Evolutionary conservation across 2,797 vertebrate genomes (phyloP), one percentile per base, ranked within the genome.

Genomic region (Phrynocephalus forsythii): DNA sequence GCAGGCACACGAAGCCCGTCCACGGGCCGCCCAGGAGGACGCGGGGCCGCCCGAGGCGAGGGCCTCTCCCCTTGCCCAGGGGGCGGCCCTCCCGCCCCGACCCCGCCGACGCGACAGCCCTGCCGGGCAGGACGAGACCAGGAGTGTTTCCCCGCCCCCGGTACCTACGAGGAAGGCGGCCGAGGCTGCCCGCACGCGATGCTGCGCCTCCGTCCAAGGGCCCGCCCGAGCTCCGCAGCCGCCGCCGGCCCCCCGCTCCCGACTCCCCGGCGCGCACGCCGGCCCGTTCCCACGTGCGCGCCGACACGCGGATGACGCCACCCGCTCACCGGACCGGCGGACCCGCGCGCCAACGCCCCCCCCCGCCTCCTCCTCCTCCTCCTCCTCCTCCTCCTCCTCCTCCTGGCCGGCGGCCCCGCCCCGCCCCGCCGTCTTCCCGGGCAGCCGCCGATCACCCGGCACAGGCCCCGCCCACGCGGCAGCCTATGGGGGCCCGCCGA

Each of bases 321-420:
- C 60, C 71, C 81, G 78, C 83, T 13, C 94, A 96, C 95, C 95
- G 94, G 92, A 30, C 52, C 2, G 83, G 85, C 76, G 56, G 63
- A 8, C 66, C 81, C 82, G 80, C 60, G 10, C 90, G 83, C n/a
- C n/a, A n/a, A n/a, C n/a, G n/a, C n/a, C 82, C 26, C 90, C 91
- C 92, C 91, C 90, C 86, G 80, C 33, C 24, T 48, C 22, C 52
- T 56, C 52, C 73, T 6, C 38, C 10, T 20, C 11, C 77, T 3
- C 1, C 50, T 16, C 50, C 50, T 30, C 22, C 52, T 56, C 52
- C 73, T 6, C 38, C 10, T 20, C 11, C 77, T 3, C 1, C 50
- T 16, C 50, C 50, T 30, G 48, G 26, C 77, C 28, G n/a, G 16
- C n/a, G n/a, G 60, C 60, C 60, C 60, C 75, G 22, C 67, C 52